A percentile compares a stretch with the other conserved stretches of the same genome.
Evolutionary conservation across 2,888 invertebrate genomes (phyloP).

Genomic region (Standfussiana lucernea): DNA sequence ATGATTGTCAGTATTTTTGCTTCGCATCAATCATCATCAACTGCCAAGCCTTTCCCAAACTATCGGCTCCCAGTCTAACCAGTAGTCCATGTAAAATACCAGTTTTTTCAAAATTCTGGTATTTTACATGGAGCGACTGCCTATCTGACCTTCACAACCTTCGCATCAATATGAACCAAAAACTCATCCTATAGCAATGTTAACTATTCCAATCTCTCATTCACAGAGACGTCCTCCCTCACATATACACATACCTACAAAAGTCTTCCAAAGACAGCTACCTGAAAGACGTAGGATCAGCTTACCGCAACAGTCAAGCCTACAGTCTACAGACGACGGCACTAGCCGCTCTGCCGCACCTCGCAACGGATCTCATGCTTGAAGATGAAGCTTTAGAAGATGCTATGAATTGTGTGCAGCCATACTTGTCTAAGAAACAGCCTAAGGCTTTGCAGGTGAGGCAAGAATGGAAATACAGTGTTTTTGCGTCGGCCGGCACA

Average conservation of each 20-base stretch:
- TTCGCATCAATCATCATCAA: too few relatives aligned
- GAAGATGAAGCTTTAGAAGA: slow-evolving; percentile 81
- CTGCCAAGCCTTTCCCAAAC: too few relatives aligned
- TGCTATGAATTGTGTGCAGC: slow-evolving; percentile 83
- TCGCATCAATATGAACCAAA: too few relatives aligned
- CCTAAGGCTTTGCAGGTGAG: slow-evolving; percentile 92
- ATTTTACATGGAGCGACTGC: too few relatives aligned
- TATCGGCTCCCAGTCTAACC: too few relatives aligned
- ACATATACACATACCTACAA: slow-evolving; percentile 89
- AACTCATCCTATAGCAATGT: too few relatives aligned
- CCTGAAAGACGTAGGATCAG: slow-evolving; percentile 89
- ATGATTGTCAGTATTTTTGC: background rate
- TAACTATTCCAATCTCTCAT: background rate
- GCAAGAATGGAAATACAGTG: background rate
- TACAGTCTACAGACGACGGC: slow-evolving; percentile 90
- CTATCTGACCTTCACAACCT: too few relatives aligned
- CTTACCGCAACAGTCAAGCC: slow-evolving; percentile 88
- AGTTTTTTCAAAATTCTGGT: too few relatives aligned
- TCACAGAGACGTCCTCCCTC: slow-evolving; percentile 92
- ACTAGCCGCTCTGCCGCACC: slow-evolving; percentile 85
- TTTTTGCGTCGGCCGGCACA: too few relatives aligned
- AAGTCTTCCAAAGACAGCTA: slow-evolving; percentile 90
- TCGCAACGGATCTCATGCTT: slow-evolving; percentile 87
- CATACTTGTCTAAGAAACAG: slow-evolving; percentile 91
- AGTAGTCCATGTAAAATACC: too few relatives aligned